These are phyloP conservation scores for Hapalemur alaotrensis DNA, from an alignment of 2,797 vertebrate genomes.

Conservation along the genomic window DNA sequence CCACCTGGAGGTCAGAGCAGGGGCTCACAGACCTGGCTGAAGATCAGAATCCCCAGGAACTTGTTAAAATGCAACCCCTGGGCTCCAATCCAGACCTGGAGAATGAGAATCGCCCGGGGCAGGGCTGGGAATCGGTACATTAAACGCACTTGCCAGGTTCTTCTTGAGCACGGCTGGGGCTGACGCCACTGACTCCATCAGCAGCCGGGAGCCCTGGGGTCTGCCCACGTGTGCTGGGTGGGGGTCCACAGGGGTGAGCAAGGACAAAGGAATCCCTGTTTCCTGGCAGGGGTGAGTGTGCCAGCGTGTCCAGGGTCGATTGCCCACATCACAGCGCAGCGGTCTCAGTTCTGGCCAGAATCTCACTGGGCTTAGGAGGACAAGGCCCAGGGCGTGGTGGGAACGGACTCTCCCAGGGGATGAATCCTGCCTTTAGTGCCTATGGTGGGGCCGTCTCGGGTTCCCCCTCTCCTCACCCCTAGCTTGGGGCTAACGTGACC, in stretches of 20 bases:
- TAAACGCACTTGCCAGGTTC: background rate
- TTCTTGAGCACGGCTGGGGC: background rate
- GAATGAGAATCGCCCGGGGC: fast-evolving
- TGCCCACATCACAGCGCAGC: fast-evolving
- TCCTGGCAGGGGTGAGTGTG: background rate
- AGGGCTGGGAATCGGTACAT: background rate
- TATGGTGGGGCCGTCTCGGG: background rate
- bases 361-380: background rate
- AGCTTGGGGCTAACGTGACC: background rate
- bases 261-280: background rate
- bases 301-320: too few species aligned
- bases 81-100: background rate
- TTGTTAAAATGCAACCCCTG: background rate
- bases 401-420: background rate
- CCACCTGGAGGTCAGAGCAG: background rate
- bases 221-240: background rate
- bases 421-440: background rate
- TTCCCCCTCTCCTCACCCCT: background rate
- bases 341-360: background rate
- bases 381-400: background rate
- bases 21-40: background rate
- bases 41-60: background rate
- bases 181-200: background rate
- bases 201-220: background rate
- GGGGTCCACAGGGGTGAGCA: background rate